Percentiles rank a stretch among this genome's conserved stretches.
phyloP scores from a whole-genome alignment of 1,140 invertebrate species.

The Bombus confusus region DNA sequence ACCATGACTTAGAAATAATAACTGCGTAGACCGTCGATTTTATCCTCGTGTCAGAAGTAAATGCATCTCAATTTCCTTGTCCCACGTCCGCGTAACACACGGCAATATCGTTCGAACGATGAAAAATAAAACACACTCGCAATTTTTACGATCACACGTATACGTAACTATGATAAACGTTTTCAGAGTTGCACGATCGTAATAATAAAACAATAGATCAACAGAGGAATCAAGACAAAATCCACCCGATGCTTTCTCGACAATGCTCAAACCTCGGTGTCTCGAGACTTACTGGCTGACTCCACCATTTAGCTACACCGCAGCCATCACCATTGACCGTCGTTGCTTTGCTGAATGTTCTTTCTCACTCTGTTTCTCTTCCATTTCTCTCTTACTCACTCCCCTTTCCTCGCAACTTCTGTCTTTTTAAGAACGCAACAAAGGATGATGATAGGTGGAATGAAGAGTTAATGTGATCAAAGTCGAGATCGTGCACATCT shows the following conservation, averaged over 20 bases:
- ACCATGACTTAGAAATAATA: neutral
- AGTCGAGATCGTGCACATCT: conserved; percentile 12
- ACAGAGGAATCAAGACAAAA: no score
- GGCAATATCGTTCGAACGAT: neutral
- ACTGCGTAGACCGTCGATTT: conserved; percentile 12
- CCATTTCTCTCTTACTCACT: conserved; percentile 7
- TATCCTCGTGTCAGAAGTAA: conserved; percentile 7
- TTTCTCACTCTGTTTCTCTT: conserved; percentile 14
- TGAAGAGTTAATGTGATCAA: conserved; percentile 27
- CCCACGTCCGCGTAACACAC: neutral
- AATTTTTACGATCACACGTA: neutral
- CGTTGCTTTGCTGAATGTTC: conserved; percentile 37
- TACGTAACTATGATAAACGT: neutral
- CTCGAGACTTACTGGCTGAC: conserved; percentile 72
- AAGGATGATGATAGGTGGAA: conserved; percentile 30
- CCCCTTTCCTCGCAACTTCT: neutral
- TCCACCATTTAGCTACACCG: conserved; percentile 37
- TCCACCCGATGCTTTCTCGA: neutral
- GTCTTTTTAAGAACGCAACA: conserved; percentile 5
- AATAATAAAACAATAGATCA: neutral
- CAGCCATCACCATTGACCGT: conserved; percentile 77
- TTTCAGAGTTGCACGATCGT: neutral
- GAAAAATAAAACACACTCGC: neutral
- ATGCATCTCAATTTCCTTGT: neutral
- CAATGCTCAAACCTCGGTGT: conserved; percentile 63